Conservation (phyloP, 2,797 vertebrate species). For the Geotrypetes seraphini region DNA sequence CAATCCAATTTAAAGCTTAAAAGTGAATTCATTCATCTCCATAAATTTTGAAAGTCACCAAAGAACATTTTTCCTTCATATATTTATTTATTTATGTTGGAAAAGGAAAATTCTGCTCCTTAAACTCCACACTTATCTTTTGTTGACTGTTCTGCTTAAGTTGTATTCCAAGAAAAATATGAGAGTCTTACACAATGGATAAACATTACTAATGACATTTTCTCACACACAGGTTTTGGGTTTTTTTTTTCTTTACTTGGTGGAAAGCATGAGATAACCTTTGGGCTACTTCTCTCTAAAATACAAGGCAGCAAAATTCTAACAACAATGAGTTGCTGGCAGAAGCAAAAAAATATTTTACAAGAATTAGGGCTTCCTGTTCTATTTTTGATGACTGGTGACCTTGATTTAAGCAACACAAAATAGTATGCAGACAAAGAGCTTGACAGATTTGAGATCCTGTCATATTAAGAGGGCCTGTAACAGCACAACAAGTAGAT, state of each 20-base stretch:
- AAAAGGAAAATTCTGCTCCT: background rate
- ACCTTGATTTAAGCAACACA: slow-evolving; percentile 16
- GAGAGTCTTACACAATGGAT: slow-evolving; percentile 14
- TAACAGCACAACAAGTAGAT: slow-evolving; percentile 1
- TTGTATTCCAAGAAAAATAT: slow-evolving; percentile 26
- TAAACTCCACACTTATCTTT: slow-evolving; percentile 1
- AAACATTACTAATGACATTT: slow-evolving; percentile 23
- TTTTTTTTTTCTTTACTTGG: background rate
- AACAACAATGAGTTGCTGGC: background rate
- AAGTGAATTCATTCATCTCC: too few relatives aligned
- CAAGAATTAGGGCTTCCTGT: rapidly evolving
- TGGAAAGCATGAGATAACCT: slow-evolving; percentile 8
- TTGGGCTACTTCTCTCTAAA: background rate
- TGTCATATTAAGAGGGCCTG: too few relatives aligned
- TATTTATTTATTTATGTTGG: background rate
- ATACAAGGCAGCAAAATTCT: background rate
- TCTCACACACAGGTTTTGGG: slow-evolving; percentile 23
- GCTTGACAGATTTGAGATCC: too few relatives aligned
- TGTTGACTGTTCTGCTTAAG: slow-evolving; percentile 29
- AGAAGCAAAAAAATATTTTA: background rate
- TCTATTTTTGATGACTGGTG: slow-evolving; percentile 4
- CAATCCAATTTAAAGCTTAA: too few relatives aligned
- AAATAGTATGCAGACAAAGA: too few relatives aligned
- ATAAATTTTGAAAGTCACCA: too few relatives aligned
- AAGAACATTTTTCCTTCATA: too few relatives aligned